Conservation (phyloP, 2,888 invertebrate genomes). For the Agonopterix arenella region DNA sequence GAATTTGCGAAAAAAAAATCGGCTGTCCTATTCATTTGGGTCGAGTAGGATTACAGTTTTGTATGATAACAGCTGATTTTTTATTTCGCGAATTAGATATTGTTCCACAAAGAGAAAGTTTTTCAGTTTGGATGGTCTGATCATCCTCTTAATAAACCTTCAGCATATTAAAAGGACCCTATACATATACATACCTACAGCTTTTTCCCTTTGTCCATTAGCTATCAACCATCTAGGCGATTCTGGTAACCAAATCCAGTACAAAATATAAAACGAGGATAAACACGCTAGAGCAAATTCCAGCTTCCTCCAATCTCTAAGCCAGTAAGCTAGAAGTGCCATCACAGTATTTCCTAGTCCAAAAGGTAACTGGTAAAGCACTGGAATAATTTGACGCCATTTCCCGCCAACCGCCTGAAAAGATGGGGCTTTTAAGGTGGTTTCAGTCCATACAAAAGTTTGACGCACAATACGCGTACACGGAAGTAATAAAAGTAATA, state of each 20-base stretch:
- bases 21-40: too few relatives aligned
- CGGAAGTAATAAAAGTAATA: too few relatives aligned
- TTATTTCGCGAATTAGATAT: too few relatives aligned
- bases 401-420: slow-evolving; percentile 75
- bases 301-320: slow-evolving; percentile 79
- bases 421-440: slow-evolving; percentile 1
- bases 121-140: too few relatives aligned
- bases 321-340: slow-evolving; percentile 73
- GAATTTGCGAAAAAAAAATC: too few relatives aligned
- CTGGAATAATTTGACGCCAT: slow-evolving; percentile 78
- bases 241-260: slow-evolving; percentile 74
- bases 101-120: too few relatives aligned
- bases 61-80: too few relatives aligned
- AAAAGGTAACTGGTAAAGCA: slow-evolving; percentile 80
- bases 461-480: too few relatives aligned
- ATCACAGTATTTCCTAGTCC: slow-evolving; percentile 77
- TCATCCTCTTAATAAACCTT: too few relatives aligned
- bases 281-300: slow-evolving; percentile 72
- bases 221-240: slow-evolving; percentile 80
- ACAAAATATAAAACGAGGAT: slow-evolving; percentile 65
- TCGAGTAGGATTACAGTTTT: too few relatives aligned
- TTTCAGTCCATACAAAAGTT: too few relatives aligned
- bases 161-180: neutral
- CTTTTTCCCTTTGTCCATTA: slow-evolving; percentile 66
- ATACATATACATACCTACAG: slow-evolving; percentile 42